These are phyloP conservation scores for Distichodus sexfasciatus DNA, from an alignment of 2,797 vertebrate species.

Conservation along the genomic window DNA sequence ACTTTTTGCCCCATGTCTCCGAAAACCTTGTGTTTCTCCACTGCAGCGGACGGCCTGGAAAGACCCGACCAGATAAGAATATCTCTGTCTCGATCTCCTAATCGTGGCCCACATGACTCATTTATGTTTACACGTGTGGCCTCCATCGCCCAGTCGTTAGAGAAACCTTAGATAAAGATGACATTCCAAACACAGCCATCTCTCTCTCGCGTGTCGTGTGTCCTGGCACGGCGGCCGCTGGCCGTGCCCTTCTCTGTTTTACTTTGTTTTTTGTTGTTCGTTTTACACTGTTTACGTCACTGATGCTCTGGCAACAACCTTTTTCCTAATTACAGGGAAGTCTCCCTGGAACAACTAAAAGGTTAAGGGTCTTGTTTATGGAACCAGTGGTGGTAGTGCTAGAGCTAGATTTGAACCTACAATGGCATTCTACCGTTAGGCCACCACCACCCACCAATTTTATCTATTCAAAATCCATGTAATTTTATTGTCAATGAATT, in stretches of 20 bases:
- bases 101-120: conserved; percentile 33
- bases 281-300: too few relatives aligned
- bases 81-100: conserved; percentile 44
- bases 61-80: conserved; percentile 24
- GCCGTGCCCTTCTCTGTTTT: not conserved
- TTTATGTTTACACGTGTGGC: conserved; percentile 38
- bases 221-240: not conserved
- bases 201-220: conserved; percentile 12
- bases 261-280: not conserved
- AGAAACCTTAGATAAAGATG: conserved; percentile 12
- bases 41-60: conserved; percentile 11
- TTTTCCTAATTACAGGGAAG: too few relatives aligned
- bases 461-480: too few relatives aligned
- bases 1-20: conserved; percentile 19
- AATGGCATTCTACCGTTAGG: too few relatives aligned
- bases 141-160: conserved; percentile 19
- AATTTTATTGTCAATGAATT: too few relatives aligned
- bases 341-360: too few relatives aligned
- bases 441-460: too few relatives aligned
- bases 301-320: too few relatives aligned
- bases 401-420: too few relatives aligned
- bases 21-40: conserved; percentile 10
- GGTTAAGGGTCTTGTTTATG: too few relatives aligned
- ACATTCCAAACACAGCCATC: conserved; percentile 30
- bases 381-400: too few relatives aligned